phyloP scores from a whole-genome alignment of 2,797 vertebrate genomes.

The Spatula versicolor region DNA sequence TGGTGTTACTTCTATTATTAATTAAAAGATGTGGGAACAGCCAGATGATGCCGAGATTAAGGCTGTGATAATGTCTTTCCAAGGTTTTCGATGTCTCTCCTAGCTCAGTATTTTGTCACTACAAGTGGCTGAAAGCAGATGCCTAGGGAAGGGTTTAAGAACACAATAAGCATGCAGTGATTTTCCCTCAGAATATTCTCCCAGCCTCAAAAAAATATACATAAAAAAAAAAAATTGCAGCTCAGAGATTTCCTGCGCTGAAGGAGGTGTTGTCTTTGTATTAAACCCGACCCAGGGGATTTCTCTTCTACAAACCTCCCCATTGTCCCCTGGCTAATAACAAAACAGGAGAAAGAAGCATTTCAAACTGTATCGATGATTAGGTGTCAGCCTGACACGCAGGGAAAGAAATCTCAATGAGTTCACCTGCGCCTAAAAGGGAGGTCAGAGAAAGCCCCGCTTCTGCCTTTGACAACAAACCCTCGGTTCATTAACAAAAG shows the following conservation, averaged over 20 bases:
- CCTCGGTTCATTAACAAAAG: constrained; percentile 21
- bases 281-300: background rate
- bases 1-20: background rate
- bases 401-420: background rate
- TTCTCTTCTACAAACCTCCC: constrained; percentile 20
- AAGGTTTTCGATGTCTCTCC: background rate
- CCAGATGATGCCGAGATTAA: rapidly evolving
- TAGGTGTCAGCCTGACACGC: background rate
- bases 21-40: background rate
- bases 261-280: constrained; percentile 28
- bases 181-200: background rate
- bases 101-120: background rate
- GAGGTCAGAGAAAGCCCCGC: background rate
- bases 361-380: background rate
- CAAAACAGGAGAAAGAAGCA: background rate
- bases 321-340: background rate
- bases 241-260: constrained; percentile 45
- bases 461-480: constrained; percentile 16
- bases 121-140: background rate
- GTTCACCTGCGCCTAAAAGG: constrained; percentile 8
- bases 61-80: background rate
- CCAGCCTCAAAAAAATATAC: background rate
- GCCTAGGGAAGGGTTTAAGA: background rate
- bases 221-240: background rate
- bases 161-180: background rate